A percentile compares a stretch with the other conserved stretches of the same genome.
phyloP scores from a whole-genome alignment of 1,140 invertebrate genomes.

The Brachionus sp. region DNA sequence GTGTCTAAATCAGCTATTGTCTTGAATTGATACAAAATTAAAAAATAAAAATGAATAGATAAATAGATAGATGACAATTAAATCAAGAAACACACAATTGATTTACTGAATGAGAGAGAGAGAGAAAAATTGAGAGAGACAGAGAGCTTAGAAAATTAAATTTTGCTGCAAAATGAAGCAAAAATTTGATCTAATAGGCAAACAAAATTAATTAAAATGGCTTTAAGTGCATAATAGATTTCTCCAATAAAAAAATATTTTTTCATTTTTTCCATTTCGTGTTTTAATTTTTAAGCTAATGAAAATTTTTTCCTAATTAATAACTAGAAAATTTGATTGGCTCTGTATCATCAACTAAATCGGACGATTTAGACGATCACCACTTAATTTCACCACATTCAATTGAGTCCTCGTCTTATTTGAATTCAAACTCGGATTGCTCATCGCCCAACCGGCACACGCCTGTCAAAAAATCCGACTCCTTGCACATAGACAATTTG shows the following conservation, averaged over 20 bases:
- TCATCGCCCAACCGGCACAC: conserved; percentile 1
- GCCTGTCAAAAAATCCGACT: conserved; percentile 7
- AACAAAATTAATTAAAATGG: neutral
- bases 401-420: conserved; percentile 1
- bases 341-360: neutral
- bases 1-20: neutral
- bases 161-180: neutral
- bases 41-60: neutral
- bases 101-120: neutral
- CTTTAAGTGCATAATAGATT: neutral
- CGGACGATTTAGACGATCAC: neutral
- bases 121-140: neutral
- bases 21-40: neutral
- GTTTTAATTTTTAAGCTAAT: neutral
- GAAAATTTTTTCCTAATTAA: neutral
- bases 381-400: conserved; percentile 8
- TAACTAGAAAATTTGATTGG: conserved; percentile 23
- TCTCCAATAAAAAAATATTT: neutral
- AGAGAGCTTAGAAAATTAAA: neutral
- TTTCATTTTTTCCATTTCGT: neutral
- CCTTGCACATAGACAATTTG: neutral
- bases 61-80: neutral
- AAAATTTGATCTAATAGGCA: neutral
- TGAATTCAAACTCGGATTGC: conserved; percentile 13
- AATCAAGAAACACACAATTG: neutral